These are phyloP conservation scores for Aphidoletes aphidimyza DNA, from an alignment of 2,888 invertebrate genomes.

Conservation along the genomic window DNA sequence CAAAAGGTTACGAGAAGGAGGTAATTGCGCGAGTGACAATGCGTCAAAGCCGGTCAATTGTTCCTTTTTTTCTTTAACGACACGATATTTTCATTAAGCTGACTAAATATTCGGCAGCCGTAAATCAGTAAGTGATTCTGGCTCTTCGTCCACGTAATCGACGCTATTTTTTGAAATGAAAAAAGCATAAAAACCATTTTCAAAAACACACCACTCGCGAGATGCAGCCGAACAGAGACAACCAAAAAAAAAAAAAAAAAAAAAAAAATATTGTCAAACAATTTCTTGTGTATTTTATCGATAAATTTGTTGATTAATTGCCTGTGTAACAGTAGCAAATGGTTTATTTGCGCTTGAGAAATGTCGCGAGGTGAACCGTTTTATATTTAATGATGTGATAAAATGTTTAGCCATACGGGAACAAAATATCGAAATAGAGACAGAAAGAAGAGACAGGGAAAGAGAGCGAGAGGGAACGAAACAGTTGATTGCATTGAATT, in stretches of 20 bases:
- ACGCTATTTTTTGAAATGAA: no score
- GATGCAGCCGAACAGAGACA: not conserved
- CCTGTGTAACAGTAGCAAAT: not conserved
- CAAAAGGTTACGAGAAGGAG: slow-evolving; percentile 41
- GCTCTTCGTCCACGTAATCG: no score
- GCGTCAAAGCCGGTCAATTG: slow-evolving; percentile 19
- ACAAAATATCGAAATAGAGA: no score
- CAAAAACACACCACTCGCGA: no score
- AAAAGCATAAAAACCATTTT: no score
- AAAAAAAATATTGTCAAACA: not conserved
- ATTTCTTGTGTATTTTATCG: not conserved
- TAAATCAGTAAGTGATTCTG: no score
- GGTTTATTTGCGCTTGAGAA: not conserved
- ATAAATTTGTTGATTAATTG: not conserved
- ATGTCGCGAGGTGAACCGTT: no score
- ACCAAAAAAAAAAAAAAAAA: not conserved
- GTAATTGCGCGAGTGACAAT: slow-evolving; percentile 46
- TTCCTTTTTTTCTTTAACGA: not conserved
- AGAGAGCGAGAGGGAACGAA: not conserved
- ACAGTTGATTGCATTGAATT: no score
- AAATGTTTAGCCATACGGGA: no score
- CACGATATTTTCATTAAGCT: not conserved
- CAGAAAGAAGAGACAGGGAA: not conserved
- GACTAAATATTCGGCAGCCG: no score
- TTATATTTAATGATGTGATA: no score